phyloP scores from a whole-genome alignment of 1,140 invertebrate genomes.

The Teleogryllus occipitalis region DNA sequence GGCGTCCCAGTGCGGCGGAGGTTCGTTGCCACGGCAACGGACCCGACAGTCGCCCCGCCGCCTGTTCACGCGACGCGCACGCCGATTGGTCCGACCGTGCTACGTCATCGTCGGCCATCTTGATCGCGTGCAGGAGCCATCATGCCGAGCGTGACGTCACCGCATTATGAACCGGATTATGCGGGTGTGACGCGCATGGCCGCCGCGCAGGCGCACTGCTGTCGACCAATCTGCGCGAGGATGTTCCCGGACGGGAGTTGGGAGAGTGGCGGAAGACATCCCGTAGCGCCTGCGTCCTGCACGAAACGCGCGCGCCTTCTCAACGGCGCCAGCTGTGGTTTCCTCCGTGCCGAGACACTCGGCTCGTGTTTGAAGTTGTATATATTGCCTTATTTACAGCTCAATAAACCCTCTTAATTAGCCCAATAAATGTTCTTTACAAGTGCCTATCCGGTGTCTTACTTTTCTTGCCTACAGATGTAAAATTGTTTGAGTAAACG shows the following conservation, averaged over 20 bases:
- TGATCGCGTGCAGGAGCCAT: neutral
- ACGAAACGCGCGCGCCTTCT: neutral
- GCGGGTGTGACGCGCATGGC: neutral
- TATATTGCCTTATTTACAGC: slow-evolving; percentile 1
- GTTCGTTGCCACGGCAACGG: neutral
- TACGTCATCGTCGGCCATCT: neutral
- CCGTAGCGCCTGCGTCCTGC: neutral
- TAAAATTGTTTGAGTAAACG: neutral
- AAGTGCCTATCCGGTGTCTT: neutral
- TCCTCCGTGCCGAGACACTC: neutral
- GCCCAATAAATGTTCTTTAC: neutral
- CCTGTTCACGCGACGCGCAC: neutral
- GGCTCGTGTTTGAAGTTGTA: neutral
- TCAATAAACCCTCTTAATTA: neutral
- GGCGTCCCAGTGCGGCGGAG: too few species aligned
- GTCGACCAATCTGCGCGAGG: neutral
- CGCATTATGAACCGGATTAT: neutral
- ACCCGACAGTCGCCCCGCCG: neutral
- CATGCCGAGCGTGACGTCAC: neutral
- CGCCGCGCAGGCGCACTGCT: neutral
- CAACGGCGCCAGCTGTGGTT: too few species aligned
- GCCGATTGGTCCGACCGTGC: neutral
- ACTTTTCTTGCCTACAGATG: neutral
- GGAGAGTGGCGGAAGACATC: neutral
- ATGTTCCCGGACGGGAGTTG: neutral